Conservation (phyloP, 2,113 vertebrate genomes). For the Camelus dromedarius region DNA sequence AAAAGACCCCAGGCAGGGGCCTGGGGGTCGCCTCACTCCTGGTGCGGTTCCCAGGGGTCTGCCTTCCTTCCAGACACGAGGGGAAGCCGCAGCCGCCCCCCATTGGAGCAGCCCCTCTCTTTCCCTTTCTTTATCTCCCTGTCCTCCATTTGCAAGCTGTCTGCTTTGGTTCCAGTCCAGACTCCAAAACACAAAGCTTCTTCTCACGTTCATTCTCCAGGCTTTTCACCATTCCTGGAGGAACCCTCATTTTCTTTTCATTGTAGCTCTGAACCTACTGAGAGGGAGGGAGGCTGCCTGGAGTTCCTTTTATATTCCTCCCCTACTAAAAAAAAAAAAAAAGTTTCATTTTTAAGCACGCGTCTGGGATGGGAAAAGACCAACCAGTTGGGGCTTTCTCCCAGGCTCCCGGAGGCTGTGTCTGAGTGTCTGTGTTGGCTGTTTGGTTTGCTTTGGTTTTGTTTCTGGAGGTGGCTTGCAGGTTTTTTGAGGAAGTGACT, state of each 20-base stretch:
- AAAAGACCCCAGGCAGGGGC: slow-evolving; percentile 79
- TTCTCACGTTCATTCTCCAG: slow-evolving; percentile 86
- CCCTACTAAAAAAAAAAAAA: slow-evolving; percentile 79
- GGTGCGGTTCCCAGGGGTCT: slow-evolving; percentile 85
- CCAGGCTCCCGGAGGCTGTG: slow-evolving; percentile 78
- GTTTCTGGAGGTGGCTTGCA: slow-evolving; percentile 89
- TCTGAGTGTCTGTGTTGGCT: slow-evolving; percentile 82
- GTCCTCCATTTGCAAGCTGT: slow-evolving; percentile 92
- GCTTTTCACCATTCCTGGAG: slow-evolving; percentile 89
- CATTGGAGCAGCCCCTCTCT: slow-evolving; percentile 82
- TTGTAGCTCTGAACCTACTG: slow-evolving; percentile 85
- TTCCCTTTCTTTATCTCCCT: slow-evolving; percentile 91
- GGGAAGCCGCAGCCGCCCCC: slow-evolving; percentile 77
- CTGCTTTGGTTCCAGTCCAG: slow-evolving; percentile 92
- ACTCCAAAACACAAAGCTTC: slow-evolving; percentile 91
- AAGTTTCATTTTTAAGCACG: slow-evolving; percentile 88
- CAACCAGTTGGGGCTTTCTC: slow-evolving; percentile 88
- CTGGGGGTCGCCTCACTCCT: slow-evolving; percentile 85
- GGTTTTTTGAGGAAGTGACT: slow-evolving; percentile 90
- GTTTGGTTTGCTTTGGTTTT: slow-evolving; percentile 81
- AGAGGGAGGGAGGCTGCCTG: slow-evolving; percentile 79
- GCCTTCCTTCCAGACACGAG: slow-evolving; percentile 72
- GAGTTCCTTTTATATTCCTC: slow-evolving; percentile 84
- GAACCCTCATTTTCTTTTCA: slow-evolving; percentile 85
- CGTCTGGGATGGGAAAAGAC: slow-evolving; percentile 86